phyloP scores from a whole-genome alignment of 2,888 invertebrate species.

The Linnaemya vulpina region DNA sequence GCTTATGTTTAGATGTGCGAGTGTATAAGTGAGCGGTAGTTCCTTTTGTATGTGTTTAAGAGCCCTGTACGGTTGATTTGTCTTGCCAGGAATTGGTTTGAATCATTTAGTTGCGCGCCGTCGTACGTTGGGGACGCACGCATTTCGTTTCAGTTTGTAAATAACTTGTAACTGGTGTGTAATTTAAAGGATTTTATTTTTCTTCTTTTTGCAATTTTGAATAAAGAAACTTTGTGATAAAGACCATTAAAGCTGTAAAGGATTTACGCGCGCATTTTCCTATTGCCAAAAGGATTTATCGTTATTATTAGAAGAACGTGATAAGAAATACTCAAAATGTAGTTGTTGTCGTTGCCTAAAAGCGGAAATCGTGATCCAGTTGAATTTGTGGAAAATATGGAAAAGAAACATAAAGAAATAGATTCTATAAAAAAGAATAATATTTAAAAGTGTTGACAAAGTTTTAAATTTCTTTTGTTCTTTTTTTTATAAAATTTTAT shows the following conservation, averaged over 20 bases:
- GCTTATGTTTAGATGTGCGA: constrained; percentile 41
- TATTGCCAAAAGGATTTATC: constrained; percentile 51
- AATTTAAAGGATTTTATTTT: constrained; percentile 33
- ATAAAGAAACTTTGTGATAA: background rate
- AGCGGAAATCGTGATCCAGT: constrained; percentile 65
- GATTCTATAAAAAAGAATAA: constrained; percentile 18
- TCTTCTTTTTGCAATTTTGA: constrained; percentile 4
- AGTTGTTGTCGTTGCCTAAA: constrained; percentile 2
- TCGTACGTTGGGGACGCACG: constrained; percentile 82
- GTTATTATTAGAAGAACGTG: constrained; percentile 60
- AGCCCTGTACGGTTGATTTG: constrained; percentile 51
- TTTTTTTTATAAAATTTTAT: constrained; percentile 1
- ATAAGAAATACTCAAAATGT: constrained; percentile 37
- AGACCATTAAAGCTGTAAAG: constrained; percentile 32
- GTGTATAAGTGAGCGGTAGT: constrained; percentile 39
- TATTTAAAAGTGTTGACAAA: constrained; percentile 26
- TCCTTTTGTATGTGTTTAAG: constrained; percentile 27
- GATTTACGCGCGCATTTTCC: constrained; percentile 48
- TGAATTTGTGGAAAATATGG: constrained; percentile 53
- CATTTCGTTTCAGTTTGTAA: constrained; percentile 76
- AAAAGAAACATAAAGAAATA: constrained; percentile 1
- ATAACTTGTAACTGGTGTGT: constrained; percentile 64
- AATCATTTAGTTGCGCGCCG: constrained; percentile 83
- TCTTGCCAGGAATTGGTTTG: constrained; percentile 61
- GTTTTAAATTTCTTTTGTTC: background rate